Conservation (phyloP, 2,113 vertebrate species). For the Seriola aureovittata region DNA sequence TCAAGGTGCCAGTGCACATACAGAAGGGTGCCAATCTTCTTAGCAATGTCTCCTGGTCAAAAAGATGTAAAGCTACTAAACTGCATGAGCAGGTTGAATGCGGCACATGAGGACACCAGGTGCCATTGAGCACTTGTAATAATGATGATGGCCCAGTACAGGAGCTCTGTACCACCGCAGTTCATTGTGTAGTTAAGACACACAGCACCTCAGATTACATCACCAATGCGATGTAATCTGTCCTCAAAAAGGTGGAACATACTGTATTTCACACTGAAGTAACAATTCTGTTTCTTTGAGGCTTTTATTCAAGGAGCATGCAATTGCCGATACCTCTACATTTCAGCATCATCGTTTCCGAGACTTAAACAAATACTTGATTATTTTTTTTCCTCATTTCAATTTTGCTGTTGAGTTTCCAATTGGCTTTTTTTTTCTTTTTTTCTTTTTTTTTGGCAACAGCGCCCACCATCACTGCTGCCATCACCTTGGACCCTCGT, state of each 20-base stretch:
- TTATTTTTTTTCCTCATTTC: not conserved
- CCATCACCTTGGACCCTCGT: constrained; percentile 90
- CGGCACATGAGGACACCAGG: constrained; percentile 43
- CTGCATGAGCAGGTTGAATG: constrained; percentile 38
- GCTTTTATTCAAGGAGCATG: constrained; percentile 77
- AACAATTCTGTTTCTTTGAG: constrained; percentile 65
- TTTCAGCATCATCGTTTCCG: constrained; percentile 68
- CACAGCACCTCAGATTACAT: constrained; percentile 17
- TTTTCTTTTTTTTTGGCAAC: constrained; percentile 76
- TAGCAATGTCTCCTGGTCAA: constrained; percentile 47
- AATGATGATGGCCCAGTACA: constrained; percentile 41
- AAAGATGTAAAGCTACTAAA: constrained; percentile 43
- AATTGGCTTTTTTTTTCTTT: constrained; percentile 55
- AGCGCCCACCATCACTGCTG: constrained; percentile 95
- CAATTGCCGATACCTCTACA: constrained; percentile 76
- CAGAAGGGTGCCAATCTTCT: constrained; percentile 57
- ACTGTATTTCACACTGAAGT: constrained; percentile 27
- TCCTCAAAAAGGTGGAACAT: constrained; percentile 45
- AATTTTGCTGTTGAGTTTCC: constrained; percentile 36
- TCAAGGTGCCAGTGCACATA: constrained; percentile 44
- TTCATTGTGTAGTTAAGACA: constrained; percentile 44
- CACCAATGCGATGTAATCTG: constrained; percentile 40
- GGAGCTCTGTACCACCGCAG: constrained; percentile 42
- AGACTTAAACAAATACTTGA: constrained; percentile 14
- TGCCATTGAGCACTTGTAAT: constrained; percentile 52